Evolutionary conservation across 2,888 invertebrate genomes (phyloP).

Genomic region (Drosophila acutilabella): DNA sequence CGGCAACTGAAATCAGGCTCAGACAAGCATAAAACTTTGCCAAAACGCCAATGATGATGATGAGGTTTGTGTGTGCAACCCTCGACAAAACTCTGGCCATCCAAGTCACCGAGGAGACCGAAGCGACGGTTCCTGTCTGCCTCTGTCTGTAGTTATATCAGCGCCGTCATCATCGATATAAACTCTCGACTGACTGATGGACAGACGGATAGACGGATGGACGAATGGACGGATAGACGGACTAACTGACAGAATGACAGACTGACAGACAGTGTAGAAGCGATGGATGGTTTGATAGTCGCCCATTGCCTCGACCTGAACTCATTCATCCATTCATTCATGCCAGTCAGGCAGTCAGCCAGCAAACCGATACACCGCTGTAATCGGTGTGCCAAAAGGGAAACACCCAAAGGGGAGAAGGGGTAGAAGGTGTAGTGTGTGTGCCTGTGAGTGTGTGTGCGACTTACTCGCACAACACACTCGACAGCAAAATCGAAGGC

Average conservation of each 20-base stretch:
- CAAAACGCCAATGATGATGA: conserved; percentile 64
- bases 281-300: conserved; percentile 66
- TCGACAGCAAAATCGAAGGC: conserved; percentile 29
- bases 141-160: conserved; percentile 72
- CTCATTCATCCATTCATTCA: conserved; percentile 81
- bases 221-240: conserved; percentile 30
- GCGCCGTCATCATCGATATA: conserved; percentile 79
- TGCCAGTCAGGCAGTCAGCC: conserved; percentile 57
- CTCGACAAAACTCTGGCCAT: conserved; percentile 47
- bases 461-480: conserved; percentile 50
- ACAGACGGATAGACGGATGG: conserved; percentile 30
- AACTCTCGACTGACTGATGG: conserved; percentile 63
- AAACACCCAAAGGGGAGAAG: neutral
- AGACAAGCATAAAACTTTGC: conserved; percentile 70
- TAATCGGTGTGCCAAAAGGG: conserved; percentile 38
- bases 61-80: conserved; percentile 40
- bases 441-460: conserved; percentile 44
- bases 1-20: conserved; percentile 62
- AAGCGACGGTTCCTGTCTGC: conserved; percentile 51
- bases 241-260: conserved; percentile 26
- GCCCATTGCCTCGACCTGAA: conserved; percentile 47
- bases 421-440: conserved; percentile 12
- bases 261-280: conserved; percentile 24
- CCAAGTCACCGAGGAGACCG: conserved; percentile 34
- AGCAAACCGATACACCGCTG: conserved; percentile 66